These are phyloP conservation scores for Acronicta alni DNA, from an alignment of 2,888 invertebrate species.

Conservation along the genomic window DNA sequence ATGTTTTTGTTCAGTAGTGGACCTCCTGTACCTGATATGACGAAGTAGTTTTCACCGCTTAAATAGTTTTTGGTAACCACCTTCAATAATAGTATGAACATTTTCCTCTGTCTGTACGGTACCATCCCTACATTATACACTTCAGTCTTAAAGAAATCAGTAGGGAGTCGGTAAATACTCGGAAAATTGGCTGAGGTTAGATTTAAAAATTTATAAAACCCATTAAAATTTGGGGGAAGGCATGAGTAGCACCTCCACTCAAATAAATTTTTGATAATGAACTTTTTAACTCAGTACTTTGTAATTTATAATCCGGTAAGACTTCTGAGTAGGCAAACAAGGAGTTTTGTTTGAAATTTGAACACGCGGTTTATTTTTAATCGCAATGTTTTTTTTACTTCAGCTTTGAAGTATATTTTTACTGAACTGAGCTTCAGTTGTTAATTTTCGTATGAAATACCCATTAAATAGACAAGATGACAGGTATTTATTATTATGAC, in stretches of 20 bases:
- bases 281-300: conserved; percentile 14
- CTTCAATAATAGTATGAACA: no score
- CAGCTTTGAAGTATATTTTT: no score
- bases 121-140: not conserved
- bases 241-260: not conserved
- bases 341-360: conserved; percentile 15
- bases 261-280: conserved; percentile 25
- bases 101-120: no score
- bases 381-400: not conserved
- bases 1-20: no score
- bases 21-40: no score
- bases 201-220: conserved; percentile 16
- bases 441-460: no score
- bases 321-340: conserved; percentile 18
- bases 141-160: conserved; percentile 14
- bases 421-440: no score
- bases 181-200: conserved; percentile 6
- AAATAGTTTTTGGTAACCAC: no score
- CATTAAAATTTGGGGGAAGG: conserved; percentile 8
- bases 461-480: no score
- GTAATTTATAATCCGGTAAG: not conserved
- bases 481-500: no score
- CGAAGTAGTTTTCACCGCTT: no score
- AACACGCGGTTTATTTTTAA: conserved; percentile 6
- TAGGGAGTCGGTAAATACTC: conserved; percentile 4